Evolutionary conservation across 2,113 vertebrate species (phyloP), one percentile per base, ranked within the genome.

Genomic region (Triplophysa tibetana): DNA sequence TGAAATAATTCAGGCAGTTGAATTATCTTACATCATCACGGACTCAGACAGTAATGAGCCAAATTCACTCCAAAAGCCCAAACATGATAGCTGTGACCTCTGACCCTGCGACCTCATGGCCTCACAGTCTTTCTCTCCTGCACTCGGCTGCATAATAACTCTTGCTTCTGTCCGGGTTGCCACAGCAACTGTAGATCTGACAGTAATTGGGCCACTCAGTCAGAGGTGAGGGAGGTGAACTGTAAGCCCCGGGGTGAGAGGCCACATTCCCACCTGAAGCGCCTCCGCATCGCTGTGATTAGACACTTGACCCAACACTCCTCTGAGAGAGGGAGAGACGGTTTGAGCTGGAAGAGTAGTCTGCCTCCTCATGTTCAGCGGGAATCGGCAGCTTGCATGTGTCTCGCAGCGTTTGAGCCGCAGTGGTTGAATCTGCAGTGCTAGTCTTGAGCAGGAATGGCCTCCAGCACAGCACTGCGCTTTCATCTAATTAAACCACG

Each of bases 141-240:
- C 33, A 50, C 12, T 5, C 1, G 5, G 11, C 67, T 38, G 58
- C 63, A 75, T 21, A 50, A 19, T 29, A 8, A 45, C 48, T 61
- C 63, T 23, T 19, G 38, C 38, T 70, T 54, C 21, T 62, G 54
- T 21, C 61, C 62, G 2, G 52, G 77, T 77, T 72, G 78, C 70
- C 61, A 80, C 60, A 56, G 75, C 61, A 76, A 81, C 78, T 14
- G 38, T 58, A 43, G 38, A 52, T 23, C 24, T 24, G 23, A 9
- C 73, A 77, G 74, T 77, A 80, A 81, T 66, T 83, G 82, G 77
- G 58, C 68, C 60, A 75, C 77, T 70, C 29, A 45, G 24, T 65
- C 17, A 74, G 64, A 67, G 68, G 52, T 65, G 43, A 77, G 45
- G 21, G 23, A 68, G 41, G 19, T 81, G 45, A 63, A 23, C 75